A percentile compares a stretch with the other conserved stretches of the same genome.
These are phyloP conservation scores for Leptopterna dolabrata DNA, from an alignment of 2,888 invertebrate genomes.

Conservation along the genomic window DNA sequence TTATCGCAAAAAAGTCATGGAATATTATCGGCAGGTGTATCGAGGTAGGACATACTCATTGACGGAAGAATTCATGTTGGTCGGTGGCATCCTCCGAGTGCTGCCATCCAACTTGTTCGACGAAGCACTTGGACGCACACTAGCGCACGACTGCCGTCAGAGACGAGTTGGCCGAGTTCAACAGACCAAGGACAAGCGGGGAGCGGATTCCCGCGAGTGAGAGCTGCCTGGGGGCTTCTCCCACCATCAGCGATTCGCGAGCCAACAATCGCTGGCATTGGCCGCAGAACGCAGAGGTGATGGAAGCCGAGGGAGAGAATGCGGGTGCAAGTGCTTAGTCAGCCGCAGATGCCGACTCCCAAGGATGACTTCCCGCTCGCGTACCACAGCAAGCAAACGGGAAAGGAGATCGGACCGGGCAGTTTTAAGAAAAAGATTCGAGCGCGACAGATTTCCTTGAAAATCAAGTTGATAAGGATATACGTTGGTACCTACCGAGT, in stretches of 20 bases:
- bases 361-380: background rate
- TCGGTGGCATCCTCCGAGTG: conserved; percentile 34
- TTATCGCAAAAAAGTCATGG: no score
- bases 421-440: no score
- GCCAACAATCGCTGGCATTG: no score
- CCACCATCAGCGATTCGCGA: no score
- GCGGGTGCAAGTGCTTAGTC: background rate
- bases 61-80: conserved; percentile 15
- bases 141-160: conserved; percentile 13
- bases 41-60: conserved; percentile 41
- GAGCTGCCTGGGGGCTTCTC: background rate
- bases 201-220: conserved; percentile 27
- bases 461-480: no score
- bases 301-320: background rate
- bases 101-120: background rate
- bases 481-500: no score
- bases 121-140: background rate
- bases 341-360: background rate
- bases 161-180: conserved; percentile 34
- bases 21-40: no score
- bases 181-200: conserved; percentile 39
- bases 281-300: background rate
- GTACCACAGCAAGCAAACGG: no score
- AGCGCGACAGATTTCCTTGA: no score
- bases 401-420: no score